A percentile compares a stretch with the other conserved stretches of the same genome.
Evolutionary conservation across 2,113 vertebrate genomes (phyloP).

Genomic region (Hippocampus zosterae): DNA sequence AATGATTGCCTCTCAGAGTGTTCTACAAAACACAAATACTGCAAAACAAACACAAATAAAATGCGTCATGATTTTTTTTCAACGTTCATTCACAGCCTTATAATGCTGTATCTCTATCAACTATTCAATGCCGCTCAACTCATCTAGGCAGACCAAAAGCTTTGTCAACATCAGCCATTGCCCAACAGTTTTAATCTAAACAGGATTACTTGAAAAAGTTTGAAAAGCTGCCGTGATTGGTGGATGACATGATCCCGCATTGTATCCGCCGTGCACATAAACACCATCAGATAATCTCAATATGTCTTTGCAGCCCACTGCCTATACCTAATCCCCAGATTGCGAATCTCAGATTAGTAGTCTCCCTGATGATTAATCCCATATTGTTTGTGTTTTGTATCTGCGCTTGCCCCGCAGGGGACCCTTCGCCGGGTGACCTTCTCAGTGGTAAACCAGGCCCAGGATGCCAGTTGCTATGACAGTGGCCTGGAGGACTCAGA

Average conservation of each 20-base stretch:
- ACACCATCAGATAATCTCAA: constrained; percentile 61
- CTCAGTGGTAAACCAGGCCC: constrained; percentile 90
- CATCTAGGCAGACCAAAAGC: constrained; percentile 12
- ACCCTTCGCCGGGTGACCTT: constrained; percentile 95
- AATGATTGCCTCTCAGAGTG: too few relatives aligned
- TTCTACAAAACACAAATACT: too few relatives aligned
- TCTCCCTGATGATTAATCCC: constrained; percentile 63
- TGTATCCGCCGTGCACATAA: constrained; percentile 56
- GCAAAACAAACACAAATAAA: too few relatives aligned
- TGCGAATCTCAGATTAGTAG: constrained; percentile 56
- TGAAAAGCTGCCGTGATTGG: constrained; percentile 47
- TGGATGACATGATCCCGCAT: constrained; percentile 54
- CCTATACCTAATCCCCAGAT: constrained; percentile 57
- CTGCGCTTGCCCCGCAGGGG: constrained; percentile 71
- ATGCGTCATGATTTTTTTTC: too few relatives aligned
- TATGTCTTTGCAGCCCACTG: constrained; percentile 53
- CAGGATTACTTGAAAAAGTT: constrained; percentile 51
- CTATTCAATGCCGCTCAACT: too few relatives aligned
- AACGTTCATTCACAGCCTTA: too few relatives aligned
- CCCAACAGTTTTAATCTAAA: constrained; percentile 53
- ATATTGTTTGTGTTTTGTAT: constrained; percentile 53
- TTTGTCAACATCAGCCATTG: constrained; percentile 55
- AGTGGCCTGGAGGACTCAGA: constrained; percentile 94
- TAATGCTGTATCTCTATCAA: too few relatives aligned
- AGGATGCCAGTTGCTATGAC: constrained; percentile 92